These are phyloP conservation scores for Ptychochromis oligacanthus DNA, from an alignment of 2,113 vertebrate genomes.

Conservation along the genomic window DNA sequence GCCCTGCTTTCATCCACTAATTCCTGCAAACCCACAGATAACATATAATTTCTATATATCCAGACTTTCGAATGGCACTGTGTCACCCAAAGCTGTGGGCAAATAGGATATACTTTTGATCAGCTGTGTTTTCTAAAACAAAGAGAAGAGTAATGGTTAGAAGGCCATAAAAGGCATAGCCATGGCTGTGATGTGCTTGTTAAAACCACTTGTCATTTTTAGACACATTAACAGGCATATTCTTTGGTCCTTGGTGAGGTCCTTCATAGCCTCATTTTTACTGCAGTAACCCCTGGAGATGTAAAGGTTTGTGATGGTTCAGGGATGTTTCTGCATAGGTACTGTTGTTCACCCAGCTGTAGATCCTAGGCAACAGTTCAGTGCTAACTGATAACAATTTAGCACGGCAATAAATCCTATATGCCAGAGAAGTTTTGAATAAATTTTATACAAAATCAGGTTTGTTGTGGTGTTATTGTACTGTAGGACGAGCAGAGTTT, in stretches of 20 bases:
- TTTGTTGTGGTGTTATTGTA: not conserved
- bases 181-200: not conserved
- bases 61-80: not conserved
- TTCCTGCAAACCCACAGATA: not conserved
- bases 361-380: not conserved
- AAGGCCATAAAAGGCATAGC: not conserved
- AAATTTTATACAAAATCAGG: not conserved
- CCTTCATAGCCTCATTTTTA: constrained; percentile 39
- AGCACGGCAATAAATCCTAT: not conserved
- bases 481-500: not conserved
- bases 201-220: not conserved
- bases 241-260: not conserved
- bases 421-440: not conserved
- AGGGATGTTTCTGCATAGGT: not conserved
- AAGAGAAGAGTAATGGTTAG: not conserved
- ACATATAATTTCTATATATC: not conserved
- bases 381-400: not conserved
- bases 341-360: constrained; percentile 2
- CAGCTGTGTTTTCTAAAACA: not conserved
- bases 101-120: not conserved
- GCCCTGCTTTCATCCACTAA: not conserved
- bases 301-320: not conserved
- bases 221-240: constrained; percentile 3
- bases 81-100: not conserved
- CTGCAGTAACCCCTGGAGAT: constrained; percentile 37